phyloP scores from a whole-genome alignment of 2,113 vertebrate genomes.

The Heloderma charlesbogerti region DNA sequence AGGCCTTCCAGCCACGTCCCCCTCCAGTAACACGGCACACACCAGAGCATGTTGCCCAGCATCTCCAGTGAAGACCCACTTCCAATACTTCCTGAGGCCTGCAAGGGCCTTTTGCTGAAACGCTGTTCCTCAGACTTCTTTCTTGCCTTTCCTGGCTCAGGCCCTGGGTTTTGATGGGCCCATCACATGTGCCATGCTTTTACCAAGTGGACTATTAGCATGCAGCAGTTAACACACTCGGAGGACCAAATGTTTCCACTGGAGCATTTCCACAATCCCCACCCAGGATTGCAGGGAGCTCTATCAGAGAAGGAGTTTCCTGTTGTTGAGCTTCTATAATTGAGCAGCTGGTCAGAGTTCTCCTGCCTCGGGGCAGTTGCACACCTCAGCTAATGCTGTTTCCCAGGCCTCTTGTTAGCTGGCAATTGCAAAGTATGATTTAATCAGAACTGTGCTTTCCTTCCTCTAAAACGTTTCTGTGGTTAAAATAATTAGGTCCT shows the following conservation, averaged over 20 bases:
- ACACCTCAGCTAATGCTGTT: background rate
- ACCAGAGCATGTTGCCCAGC: no score
- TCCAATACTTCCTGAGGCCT: no score
- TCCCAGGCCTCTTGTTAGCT: background rate
- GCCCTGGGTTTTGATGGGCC: no score
- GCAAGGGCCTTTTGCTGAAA: no score
- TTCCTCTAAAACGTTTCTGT: background rate
- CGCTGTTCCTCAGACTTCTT: no score
- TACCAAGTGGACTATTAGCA: no score
- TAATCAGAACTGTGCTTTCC: background rate
- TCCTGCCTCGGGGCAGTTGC: rapidly evolving
- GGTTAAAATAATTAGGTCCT: background rate
- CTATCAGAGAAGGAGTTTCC: background rate
- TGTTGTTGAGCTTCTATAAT: background rate
- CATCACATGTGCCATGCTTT: no score
- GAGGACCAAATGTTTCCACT: no score
- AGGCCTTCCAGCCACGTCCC: no score
- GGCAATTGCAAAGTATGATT: background rate
- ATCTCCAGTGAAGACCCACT: no score
- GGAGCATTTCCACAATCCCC: background rate
- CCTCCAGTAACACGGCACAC: no score
- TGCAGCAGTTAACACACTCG: background rate
- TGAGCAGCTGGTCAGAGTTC: rapidly evolving
- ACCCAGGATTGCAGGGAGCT: background rate
- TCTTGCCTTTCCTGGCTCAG: no score